Percentiles rank a stretch among this genome's conserved stretches.
Conservation (phyloP, 2,797 vertebrate species). For the Champsocephalus esox region DNA sequence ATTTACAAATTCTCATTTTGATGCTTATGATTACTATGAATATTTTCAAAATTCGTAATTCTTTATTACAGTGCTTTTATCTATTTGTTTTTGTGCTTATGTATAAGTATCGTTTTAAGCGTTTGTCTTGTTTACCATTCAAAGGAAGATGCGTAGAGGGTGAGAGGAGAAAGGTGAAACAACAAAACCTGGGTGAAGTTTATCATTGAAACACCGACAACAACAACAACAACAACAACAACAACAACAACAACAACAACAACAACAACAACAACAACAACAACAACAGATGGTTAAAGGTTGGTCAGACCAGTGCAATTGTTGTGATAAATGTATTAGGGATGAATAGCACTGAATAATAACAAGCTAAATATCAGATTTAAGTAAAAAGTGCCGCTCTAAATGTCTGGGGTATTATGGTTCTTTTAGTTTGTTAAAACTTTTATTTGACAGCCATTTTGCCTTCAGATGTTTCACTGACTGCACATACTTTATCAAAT, state of each 20-base stretch:
- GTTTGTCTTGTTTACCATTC: constrained; percentile 6
- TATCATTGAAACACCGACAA: neutral
- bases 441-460: constrained; percentile 39
- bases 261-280: too few species aligned
- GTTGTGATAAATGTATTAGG: neutral
- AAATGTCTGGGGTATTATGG: neutral
- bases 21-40: neutral
- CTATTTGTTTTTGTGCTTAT: neutral
- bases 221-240: neutral
- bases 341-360: constrained; percentile 5
- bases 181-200: neutral
- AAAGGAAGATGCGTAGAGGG: neutral
- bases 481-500: constrained; percentile 26
- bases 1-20: neutral
- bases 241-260: too few species aligned
- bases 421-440: constrained; percentile 34
- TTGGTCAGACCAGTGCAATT: neutral
- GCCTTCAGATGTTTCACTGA: constrained; percentile 23
- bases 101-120: neutral
- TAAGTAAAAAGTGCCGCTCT: neutral
- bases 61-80: neutral
- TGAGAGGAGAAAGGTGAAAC: neutral
- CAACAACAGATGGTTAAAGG: neutral
- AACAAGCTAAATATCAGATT: neutral
- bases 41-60: too few species aligned